Base-by-base conservation (phyloP, 2,888 invertebrate genomes). In the Unio delphinus region DNA sequence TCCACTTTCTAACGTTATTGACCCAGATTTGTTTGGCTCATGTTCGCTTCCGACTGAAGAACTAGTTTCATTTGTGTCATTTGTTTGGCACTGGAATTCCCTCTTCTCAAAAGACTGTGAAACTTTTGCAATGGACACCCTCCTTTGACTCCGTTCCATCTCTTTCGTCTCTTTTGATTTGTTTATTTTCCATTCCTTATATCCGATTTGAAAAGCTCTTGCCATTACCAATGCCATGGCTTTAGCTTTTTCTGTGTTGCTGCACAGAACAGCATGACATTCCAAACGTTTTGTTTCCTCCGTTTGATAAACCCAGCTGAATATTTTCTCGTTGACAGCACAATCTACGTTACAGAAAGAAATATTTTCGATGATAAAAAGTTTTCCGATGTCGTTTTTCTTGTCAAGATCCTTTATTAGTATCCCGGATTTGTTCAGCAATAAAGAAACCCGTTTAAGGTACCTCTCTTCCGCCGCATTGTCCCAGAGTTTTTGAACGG, bases 401-500 rank as follows among this genome's bases (percentile, higher is more conserved):
- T 71, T 81, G 28, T 80, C 81, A n/a, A 71, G n/a, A 64, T 78
- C 74, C 61, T 74, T 78, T 67, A 86, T 68, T 11, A 63, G 69
- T 5, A 86, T 75, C 30, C 86, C 86, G 28, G 71, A 68, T 8
- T 76, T 66, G 18, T 75, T 83, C 5, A 88, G 75, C 45, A 73
- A 67, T n/a, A 86, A 60, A 11, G 73, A 62, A 0, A 84, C 80
- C 55, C 78, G 76, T 54, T 74, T 79, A 65, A 87, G 73, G 30
- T 76, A 68, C 20, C 68, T 77, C 65, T 87, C 86, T 1, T 76
- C 81, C 6, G 76, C 79, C 8, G 84, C 74, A 66, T 84, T 86
- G 68, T 88, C 87, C 88, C 88, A 87, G 1, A 88, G 74, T 62
- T 72, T 74, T 74, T 85, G 86, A 0, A 87, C 84, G 2, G 83